These are phyloP conservation scores for Merops nubicus DNA, from an alignment of 2,113 vertebrate species.

Conservation along the genomic window DNA sequence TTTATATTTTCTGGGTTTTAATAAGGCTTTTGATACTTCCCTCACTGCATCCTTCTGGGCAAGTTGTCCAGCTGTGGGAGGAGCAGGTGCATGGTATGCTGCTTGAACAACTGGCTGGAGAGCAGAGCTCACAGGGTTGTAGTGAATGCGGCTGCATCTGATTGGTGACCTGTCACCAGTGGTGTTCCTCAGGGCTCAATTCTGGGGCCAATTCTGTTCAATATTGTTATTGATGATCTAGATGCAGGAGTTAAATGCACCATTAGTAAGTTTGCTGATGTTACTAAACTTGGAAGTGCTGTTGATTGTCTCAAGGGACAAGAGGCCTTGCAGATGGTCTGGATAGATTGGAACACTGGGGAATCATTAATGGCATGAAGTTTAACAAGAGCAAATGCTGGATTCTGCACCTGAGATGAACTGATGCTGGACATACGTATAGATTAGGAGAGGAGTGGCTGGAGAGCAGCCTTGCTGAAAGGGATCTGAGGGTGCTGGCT, in stretches of 20 bases:
- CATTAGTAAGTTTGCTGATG: background rate
- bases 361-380: background rate
- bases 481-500: background rate
- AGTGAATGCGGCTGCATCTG: background rate
- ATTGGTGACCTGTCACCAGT: rapidly evolving
- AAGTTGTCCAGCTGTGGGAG: background rate
- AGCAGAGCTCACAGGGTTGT: background rate
- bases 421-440: background rate
- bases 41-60: background rate
- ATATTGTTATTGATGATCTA: background rate
- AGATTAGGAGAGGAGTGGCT: background rate
- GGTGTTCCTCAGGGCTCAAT: background rate
- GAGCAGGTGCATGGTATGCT: background rate
- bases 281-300: background rate
- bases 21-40: background rate
- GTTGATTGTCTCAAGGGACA: background rate
- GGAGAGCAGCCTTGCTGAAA: background rate
- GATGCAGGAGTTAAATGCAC: background rate
- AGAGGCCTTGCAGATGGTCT: background rate
- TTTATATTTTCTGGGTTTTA: background rate
- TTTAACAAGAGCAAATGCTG: background rate
- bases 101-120: background rate
- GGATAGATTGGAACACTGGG: background rate
- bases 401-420: background rate
- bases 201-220: background rate